A percentile compares a stretch with the other conserved stretches of the same genome.
Conservation (phyloP, 2,113 vertebrate species). For the Leptobrachium ailaonicum region DNA sequence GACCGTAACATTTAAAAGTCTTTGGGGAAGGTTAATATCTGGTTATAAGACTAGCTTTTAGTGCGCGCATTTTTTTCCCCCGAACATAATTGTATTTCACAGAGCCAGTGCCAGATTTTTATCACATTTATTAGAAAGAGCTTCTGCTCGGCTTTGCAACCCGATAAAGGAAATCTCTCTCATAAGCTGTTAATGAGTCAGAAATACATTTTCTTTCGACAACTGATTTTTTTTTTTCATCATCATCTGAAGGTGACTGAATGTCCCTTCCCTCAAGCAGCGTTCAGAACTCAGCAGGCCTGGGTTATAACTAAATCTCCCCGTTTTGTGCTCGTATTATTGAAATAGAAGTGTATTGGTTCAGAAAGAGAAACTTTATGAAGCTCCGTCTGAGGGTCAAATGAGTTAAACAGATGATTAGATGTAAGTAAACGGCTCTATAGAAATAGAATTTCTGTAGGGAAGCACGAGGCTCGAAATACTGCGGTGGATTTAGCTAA, state of each 20-base stretch:
- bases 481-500: no score
- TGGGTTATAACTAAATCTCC: background rate
- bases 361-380: background rate
- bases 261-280: background rate
- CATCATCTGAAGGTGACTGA: background rate
- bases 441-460: background rate
- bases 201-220: conserved; percentile 7
- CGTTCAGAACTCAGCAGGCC: background rate
- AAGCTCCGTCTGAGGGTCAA: background rate
- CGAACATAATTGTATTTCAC: conserved; percentile 13
- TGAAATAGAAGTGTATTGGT: background rate
- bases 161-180: conserved; percentile 8
- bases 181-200: conserved; percentile 18
- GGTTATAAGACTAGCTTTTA: conserved; percentile 20
- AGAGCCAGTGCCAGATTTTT: conserved; percentile 13
- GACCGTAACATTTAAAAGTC: conserved; percentile 21
- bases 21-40: conserved; percentile 34
- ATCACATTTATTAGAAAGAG: conserved; percentile 22
- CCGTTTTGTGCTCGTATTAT: background rate
- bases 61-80: conserved; percentile 8
- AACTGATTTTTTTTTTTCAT: background rate
- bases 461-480: no score
- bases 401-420: background rate
- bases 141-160: background rate
- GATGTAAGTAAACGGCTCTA: background rate